Evolutionary conservation across 64 coral and sea anemone species (phyloP).

Genomic region (Pocillopora damicornis): DNA sequence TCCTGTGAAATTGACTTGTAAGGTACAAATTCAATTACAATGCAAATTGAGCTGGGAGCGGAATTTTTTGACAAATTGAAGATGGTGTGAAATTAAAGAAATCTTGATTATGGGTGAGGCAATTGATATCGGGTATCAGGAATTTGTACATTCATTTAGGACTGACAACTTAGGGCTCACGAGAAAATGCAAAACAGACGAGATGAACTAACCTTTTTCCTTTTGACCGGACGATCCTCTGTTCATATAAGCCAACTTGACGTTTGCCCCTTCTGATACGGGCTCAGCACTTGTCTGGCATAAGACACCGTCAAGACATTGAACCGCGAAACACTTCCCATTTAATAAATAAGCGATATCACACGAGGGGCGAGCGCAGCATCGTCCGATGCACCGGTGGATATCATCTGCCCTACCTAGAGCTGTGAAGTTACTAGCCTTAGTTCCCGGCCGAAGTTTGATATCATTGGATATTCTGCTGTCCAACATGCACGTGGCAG

Average conservation of each 20-base stretch:
- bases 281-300: conserved; percentile 77
- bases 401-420: conserved; percentile 65
- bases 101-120: no score
- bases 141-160: no score
- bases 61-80: no score
- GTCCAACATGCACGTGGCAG: conserved; percentile 35
- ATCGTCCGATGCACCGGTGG: conserved; percentile 66
- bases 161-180: no score
- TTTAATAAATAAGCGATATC: conserved; percentile 94
- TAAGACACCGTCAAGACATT: conserved; percentile 86
- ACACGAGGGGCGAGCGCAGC: conserved; percentile 75
- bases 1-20: no score
- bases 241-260: conserved; percentile 89
- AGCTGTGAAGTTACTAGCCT: conserved; percentile 59
- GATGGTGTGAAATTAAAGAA: no score
- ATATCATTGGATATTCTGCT: conserved; percentile 67
- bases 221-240: conserved; percentile 50
- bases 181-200: no score
- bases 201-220: conserved; percentile 66
- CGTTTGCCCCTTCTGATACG: conserved; percentile 54
- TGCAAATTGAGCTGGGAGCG: neutral
- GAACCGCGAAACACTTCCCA: conserved; percentile 83
- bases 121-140: no score
- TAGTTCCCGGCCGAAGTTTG: conserved; percentile 35
- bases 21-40: no score